Evolutionary conservation across 2,797 vertebrate species (phyloP).

Genomic region (Falco berigora): DNA sequence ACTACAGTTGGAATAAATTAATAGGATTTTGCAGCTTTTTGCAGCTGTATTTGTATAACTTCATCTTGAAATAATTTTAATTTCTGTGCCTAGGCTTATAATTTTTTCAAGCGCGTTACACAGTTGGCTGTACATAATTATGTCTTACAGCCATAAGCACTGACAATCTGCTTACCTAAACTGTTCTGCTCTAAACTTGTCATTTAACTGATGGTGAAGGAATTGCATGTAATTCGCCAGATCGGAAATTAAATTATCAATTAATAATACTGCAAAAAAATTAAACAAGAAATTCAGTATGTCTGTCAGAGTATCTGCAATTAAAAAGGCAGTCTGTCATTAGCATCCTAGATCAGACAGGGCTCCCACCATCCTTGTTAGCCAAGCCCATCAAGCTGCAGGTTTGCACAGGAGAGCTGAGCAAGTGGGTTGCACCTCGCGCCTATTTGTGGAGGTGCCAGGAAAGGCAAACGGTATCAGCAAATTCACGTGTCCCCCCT

Average conservation of each 20-base stretch:
- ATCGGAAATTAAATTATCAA: slow-evolving; percentile 60
- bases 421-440: neutral
- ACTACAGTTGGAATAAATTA: slow-evolving; percentile 25
- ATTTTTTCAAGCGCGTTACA: slow-evolving; percentile 60
- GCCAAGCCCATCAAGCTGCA: neutral
- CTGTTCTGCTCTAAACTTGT: slow-evolving; percentile 55
- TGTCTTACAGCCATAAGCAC: slow-evolving; percentile 60
- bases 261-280: slow-evolving; percentile 34
- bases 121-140: slow-evolving; percentile 66
- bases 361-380: neutral
- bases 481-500: neutral
- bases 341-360: neutral
- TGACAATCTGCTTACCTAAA: slow-evolving; percentile 65
- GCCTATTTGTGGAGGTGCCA: neutral
- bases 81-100: slow-evolving; percentile 62
- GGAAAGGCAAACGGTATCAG: neutral
- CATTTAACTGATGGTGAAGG: slow-evolving; percentile 49
- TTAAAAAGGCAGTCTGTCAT: neutral
- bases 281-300: neutral
- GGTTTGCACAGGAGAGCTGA: neutral
- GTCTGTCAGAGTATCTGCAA: neutral
- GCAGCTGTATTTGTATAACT: slow-evolving; percentile 62
- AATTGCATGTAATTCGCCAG: slow-evolving; percentile 41
- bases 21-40: slow-evolving; percentile 40
- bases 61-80: slow-evolving; percentile 67